A percentile compares a stretch with the other conserved stretches of the same genome.
phyloP scores from a whole-genome alignment of 2,113 vertebrate genomes.

The Hemiscyllium ocellatum region DNA sequence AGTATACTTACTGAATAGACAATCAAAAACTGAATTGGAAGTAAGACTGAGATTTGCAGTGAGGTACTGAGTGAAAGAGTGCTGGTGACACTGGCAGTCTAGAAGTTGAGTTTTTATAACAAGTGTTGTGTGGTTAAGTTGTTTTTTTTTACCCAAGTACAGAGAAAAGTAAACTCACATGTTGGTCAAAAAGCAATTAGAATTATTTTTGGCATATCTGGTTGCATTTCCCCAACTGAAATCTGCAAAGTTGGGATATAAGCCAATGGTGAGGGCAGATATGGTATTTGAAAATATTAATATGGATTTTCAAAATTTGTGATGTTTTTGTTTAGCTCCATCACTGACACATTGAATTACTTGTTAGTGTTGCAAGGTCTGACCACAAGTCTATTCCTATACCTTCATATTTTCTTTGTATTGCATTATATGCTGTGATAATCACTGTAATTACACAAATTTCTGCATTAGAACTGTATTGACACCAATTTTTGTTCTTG shows the following conservation, averaged over 20 bases:
- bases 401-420: neutral
- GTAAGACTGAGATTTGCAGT: neutral
- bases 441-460: neutral
- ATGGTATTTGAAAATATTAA: neutral
- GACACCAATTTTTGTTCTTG: neutral
- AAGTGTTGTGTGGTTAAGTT: neutral
- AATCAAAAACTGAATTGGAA: neutral
- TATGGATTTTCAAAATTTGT: neutral
- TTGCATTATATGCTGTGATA: too few species aligned
- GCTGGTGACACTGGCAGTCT: neutral
- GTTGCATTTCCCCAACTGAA: neutral
- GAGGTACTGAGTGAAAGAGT: neutral
- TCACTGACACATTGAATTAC: neutral
- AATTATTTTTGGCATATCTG: neutral
- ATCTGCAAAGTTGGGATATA: neutral
- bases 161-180: neutral
- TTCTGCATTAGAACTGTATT: neutral
- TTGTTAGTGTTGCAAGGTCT: neutral
- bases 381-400: neutral
- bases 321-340: neutral
- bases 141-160: neutral
- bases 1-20: neutral
- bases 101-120: neutral
- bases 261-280: neutral
- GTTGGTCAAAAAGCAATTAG: neutral